A percentile compares a stretch with the other conserved stretches of the same genome.
phyloP scores from a whole-genome alignment of 2,797 vertebrate species.

The Hirundo rustica region DNA sequence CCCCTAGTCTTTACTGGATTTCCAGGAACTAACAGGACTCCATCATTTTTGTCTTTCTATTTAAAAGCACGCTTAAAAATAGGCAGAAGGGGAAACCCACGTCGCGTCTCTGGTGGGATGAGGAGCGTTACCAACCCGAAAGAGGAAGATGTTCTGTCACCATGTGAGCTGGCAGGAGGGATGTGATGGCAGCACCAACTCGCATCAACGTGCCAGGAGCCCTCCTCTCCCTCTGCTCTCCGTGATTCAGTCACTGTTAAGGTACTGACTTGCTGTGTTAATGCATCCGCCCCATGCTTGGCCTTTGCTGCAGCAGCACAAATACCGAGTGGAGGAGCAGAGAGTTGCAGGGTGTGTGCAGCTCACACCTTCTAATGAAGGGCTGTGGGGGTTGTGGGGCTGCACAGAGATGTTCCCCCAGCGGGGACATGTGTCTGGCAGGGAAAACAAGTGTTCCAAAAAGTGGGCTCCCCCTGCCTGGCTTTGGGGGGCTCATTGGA shows the following conservation, averaged over 20 bases:
- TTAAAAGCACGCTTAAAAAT: not conserved
- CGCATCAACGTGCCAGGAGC: not conserved
- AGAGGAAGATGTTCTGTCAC: accelerated
- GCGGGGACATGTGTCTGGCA: accelerated
- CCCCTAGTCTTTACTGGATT: not conserved
- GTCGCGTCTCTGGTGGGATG: accelerated
- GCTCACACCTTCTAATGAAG: accelerated
- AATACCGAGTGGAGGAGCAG: accelerated
- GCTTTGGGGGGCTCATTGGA: not conserved
- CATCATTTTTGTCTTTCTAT: not conserved
- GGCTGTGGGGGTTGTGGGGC: not conserved
- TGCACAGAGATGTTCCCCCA: accelerated
- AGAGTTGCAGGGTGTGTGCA: accelerated
- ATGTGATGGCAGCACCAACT: not conserved
- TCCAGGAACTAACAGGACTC: not conserved
- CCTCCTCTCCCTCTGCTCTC: not conserved
- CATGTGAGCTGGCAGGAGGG: not conserved
- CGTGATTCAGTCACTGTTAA: not conserved
- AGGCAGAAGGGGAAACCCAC: not conserved
- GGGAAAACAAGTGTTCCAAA: not conserved
- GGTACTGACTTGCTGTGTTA: not conserved
- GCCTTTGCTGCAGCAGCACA: accelerated
- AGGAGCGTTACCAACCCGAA: accelerated
- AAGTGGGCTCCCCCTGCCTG: accelerated
- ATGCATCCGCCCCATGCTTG: accelerated